Base-by-base conservation (phyloP, 64 coral and sea anemone genomes). In the Cladopsammia gracilis region DNA sequence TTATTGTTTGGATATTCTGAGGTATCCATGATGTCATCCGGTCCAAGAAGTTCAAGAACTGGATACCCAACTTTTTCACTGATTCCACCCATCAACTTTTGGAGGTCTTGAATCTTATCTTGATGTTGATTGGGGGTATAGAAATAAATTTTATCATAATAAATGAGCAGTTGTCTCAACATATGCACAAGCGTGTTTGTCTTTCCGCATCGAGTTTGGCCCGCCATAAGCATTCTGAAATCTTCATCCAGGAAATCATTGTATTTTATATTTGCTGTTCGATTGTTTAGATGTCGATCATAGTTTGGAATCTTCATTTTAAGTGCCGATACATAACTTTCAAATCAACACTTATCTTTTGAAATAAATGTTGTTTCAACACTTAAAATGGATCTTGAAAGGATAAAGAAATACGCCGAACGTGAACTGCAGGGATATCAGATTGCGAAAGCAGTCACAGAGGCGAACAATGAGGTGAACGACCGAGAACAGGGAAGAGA, bases 111-210 rank as follows among this genome's bases (percentile, higher is more conserved):
- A 69, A 23, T 22, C 44, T 77, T 48, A 10, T 77, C 50, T 54
- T 54, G 50, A 43, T 77, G 74, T 0, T 47, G 44, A 47, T 77
- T 77, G 2, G 74, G 74, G 50, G 74, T 47, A 11, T 44, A 77
- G 4, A 77, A 5, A 77, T 18, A 77, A 45, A 77, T 77, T 47
- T 77, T 77, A 47, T 77, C 34, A 12, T 47, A 47, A 20, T 48
- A 20, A 15, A 77, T 26, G 15, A 77, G 10, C 0, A 43, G 44
- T 77, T 47, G 0, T 47, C 74, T 9, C 11, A 77, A 5, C 18
- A 77, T 77, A 54, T 77, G 74, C 74, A 77, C 48, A 7, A 77
- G 8, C 4, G 74, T 77, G n/a, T 77, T 77, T 16, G 74, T 77
- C 19, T 77, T 77, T 20, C 74, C 74, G 11, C 65, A 7, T 1